Conservation (phyloP, 2,113 vertebrate species). For the Tylochromis polylepis region DNA sequence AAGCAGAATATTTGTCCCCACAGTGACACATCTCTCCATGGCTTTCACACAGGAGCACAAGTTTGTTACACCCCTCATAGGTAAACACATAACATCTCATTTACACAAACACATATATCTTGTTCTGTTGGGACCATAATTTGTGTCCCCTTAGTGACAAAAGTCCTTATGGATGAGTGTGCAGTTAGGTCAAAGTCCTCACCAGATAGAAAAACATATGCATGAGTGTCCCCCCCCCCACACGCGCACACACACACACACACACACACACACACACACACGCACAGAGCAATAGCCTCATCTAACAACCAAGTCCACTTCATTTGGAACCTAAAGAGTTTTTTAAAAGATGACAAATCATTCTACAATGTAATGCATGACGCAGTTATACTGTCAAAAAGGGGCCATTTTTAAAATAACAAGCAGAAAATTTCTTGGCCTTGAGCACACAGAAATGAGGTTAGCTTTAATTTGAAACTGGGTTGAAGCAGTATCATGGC, state of each 20-base stretch:
- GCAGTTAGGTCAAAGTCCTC: neutral
- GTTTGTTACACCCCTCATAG: neutral
- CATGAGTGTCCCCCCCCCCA: neutral
- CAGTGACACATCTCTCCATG: neutral
- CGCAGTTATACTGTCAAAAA: conserved; percentile 17
- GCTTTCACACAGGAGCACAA: neutral
- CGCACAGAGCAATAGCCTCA: neutral
- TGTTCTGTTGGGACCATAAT: neutral
- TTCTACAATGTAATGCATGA: neutral
- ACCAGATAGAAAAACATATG: neutral
- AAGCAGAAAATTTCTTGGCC: conserved; percentile 29
- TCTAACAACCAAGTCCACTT: neutral
- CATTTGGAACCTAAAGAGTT: neutral
- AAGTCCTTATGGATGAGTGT: neutral
- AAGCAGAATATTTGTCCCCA: neutral
- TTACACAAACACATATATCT: neutral
- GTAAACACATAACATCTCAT: neutral
- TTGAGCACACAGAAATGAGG: conserved; percentile 51
- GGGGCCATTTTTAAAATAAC: conserved; percentile 5
- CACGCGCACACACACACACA: neutral
- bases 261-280: neutral
- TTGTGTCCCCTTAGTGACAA: neutral
- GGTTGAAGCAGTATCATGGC: conserved; percentile 40
- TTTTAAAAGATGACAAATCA: neutral
- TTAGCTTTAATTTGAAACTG: conserved; percentile 58